These are phyloP conservation scores for Pharmacophagus antenor DNA, from an alignment of 2,888 invertebrate genomes.

Conservation along the genomic window DNA sequence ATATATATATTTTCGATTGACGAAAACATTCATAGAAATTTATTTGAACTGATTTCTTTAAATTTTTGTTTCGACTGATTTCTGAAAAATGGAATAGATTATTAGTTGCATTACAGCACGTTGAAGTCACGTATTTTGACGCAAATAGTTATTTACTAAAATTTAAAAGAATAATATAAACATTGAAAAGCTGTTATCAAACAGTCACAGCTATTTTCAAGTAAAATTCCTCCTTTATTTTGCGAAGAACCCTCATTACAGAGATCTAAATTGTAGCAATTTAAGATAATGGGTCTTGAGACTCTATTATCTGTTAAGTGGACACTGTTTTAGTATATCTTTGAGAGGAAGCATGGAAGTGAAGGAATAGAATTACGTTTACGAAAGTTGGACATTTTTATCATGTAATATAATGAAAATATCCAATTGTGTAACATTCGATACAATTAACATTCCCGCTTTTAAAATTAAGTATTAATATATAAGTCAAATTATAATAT, in stretches of 20 bases:
- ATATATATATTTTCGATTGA: too few species aligned
- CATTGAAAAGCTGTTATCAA: neutral
- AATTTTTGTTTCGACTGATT: too few species aligned
- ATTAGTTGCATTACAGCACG: too few species aligned
- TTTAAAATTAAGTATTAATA: too few species aligned
- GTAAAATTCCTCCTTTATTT: conserved; percentile 8
- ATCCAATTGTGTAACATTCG: too few species aligned
- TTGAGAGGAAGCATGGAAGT: neutral
- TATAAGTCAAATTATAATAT: too few species aligned
- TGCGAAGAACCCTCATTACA: conserved; percentile 11
- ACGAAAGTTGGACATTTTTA: neutral
- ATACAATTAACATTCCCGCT: too few species aligned
- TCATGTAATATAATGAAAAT: too few species aligned
- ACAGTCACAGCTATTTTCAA: neutral
- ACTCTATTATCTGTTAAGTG: conserved; percentile 20
- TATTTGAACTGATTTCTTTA: too few species aligned
- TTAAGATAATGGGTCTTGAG: conserved; percentile 23
- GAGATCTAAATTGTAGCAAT: conserved; percentile 17
- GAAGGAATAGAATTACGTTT: neutral
- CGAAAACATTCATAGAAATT: too few species aligned
- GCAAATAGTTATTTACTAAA: neutral
- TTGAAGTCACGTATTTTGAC: too few species aligned
- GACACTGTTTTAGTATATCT: conserved; percentile 9
- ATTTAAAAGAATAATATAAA: neutral
- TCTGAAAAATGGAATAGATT: too few species aligned